These are phyloP conservation scores for Hyphantria cunea DNA, from an alignment of 1,140 invertebrate species.

Conservation along the genomic window DNA sequence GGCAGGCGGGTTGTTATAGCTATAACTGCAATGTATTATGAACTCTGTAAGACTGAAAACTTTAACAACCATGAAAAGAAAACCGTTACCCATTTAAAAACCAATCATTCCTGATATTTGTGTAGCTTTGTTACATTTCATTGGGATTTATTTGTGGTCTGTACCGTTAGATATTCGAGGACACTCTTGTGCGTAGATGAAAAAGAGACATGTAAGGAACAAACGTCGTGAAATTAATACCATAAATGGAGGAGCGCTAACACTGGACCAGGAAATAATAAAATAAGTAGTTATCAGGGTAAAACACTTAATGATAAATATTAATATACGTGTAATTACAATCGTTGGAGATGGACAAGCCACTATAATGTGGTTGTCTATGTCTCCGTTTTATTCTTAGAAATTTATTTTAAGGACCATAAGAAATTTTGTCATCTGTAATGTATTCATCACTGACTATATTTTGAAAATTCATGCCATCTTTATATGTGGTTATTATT, in stretches of 20 bases:
- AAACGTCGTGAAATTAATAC: neutral
- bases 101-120: conserved; percentile 1
- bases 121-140: neutral
- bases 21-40: no score
- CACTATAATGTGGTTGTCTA: no score
- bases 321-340: neutral
- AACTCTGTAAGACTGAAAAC: no score
- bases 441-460: neutral
- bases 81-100: conserved; percentile 16
- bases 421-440: neutral
- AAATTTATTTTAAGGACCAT: neutral
- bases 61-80: neutral
- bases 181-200: neutral
- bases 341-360: neutral
- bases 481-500: no score
- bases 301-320: no score
- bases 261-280: neutral
- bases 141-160: neutral
- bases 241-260: neutral
- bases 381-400: neutral
- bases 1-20: no score
- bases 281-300: neutral
- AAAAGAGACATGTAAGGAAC: neutral
- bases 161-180: conserved; percentile 3
- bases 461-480: neutral